These are phyloP conservation scores for Lanistes nyassanus DNA, from an alignment of 1,140 invertebrate species.

Conservation along the genomic window DNA sequence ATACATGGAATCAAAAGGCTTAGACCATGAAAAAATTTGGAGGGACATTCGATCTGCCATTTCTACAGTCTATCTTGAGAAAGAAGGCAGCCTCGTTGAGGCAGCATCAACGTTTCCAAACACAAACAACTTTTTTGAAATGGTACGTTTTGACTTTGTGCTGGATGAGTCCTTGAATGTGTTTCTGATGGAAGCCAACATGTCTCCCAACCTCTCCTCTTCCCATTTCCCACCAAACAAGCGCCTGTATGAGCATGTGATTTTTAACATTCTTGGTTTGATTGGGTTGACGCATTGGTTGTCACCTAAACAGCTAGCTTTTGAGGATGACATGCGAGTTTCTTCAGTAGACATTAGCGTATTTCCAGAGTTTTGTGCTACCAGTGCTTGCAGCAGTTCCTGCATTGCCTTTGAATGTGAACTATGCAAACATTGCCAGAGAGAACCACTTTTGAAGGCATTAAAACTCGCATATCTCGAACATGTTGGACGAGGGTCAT, in stretches of 20 bases:
- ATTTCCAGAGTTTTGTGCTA: slow-evolving; percentile 77
- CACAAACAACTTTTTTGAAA: slow-evolving; percentile 88
- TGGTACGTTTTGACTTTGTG: slow-evolving; percentile 93
- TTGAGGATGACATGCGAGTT: slow-evolving; percentile 76
- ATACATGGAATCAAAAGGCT: slow-evolving; percentile 76
- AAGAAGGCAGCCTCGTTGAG: slow-evolving; percentile 74
- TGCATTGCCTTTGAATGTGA: slow-evolving; percentile 71
- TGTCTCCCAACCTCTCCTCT: slow-evolving; percentile 97
- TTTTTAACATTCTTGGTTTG: slow-evolving; percentile 86
- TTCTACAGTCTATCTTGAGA: slow-evolving; percentile 77
- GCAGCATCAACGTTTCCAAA: slow-evolving; percentile 40
- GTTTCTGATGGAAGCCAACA: slow-evolving; percentile 94
- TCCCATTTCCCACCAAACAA: slow-evolving; percentile 90
- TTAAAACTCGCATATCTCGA: slow-evolving; percentile 81
- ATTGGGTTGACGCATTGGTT: slow-evolving; percentile 74
- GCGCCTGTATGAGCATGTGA: slow-evolving; percentile 90
- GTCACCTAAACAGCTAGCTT: slow-evolving; percentile 60
- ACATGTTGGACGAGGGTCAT: slow-evolving; percentile 81
- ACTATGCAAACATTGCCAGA: slow-evolving; percentile 82
- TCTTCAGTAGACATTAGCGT: slow-evolving; percentile 84
- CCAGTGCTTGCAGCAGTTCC: slow-evolving; percentile 41
- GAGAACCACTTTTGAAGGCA: slow-evolving; percentile 70
- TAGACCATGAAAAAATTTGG: slow-evolving; percentile 83
- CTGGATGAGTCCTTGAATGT: slow-evolving; percentile 89
- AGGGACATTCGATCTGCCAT: slow-evolving; percentile 83